Percentiles rank a stretch among this genome's conserved stretches.
These are phyloP conservation scores for Lepidochrysops patricia DNA, from an alignment of 2,888 invertebrate genomes.

Conservation along the genomic window DNA sequence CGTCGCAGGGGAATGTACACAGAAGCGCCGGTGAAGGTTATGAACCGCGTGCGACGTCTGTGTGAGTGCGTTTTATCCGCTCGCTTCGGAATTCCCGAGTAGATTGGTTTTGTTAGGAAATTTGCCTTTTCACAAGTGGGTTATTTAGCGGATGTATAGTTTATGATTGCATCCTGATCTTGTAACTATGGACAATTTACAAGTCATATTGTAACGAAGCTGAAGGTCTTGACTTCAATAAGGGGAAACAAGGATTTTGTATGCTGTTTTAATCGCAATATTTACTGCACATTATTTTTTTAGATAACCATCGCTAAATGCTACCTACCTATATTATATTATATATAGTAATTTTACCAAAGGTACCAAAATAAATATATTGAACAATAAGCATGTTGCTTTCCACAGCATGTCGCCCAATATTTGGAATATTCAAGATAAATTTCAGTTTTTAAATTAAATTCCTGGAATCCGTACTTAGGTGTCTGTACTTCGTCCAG, in stretches of 20 bases:
- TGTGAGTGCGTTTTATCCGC: slow-evolving; percentile 31
- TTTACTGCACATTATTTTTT: no score
- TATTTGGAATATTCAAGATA: no score
- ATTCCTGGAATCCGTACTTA: background rate
- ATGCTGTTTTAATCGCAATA: no score
- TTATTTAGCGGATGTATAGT: slow-evolving; percentile 25
- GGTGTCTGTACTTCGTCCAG: background rate
- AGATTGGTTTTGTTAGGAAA: slow-evolving; percentile 36
- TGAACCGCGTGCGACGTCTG: slow-evolving; percentile 18
- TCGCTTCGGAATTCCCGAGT: slow-evolving; percentile 35
- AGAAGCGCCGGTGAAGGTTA: slow-evolving; percentile 4
- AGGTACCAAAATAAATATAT: no score
- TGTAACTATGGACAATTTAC: background rate
- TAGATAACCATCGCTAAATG: no score
- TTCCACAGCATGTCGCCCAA: no score
- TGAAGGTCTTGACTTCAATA: background rate
- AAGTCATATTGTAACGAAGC: background rate
- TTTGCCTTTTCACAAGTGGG: slow-evolving; percentile 22
- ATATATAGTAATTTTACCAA: no score
- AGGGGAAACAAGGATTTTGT: background rate
- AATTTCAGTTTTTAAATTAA: no score
- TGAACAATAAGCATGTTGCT: no score
- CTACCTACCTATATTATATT: no score
- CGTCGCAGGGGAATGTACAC: slow-evolving; percentile 28
- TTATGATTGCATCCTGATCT: background rate